Conservation (phyloP, 2,797 vertebrate species). For the Platalea minor region DNA sequence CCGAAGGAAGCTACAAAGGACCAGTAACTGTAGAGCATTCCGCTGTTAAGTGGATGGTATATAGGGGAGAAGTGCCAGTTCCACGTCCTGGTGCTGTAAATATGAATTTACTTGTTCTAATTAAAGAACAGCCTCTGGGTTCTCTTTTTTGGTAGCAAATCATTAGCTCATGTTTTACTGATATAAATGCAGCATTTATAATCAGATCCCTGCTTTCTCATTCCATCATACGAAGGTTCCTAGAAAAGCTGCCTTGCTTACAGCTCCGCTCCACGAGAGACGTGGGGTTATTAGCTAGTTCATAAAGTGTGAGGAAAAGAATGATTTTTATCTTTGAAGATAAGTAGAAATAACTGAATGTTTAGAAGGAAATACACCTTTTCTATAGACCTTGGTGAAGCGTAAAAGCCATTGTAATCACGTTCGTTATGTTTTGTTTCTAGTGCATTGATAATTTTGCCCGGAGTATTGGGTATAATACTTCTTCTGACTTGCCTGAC, state of each 20-base stretch:
- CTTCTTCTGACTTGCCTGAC: slow-evolving; percentile 77
- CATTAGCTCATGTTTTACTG: not conserved
- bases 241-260: not conserved
- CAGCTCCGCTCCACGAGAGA: not conserved
- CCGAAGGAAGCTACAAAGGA: slow-evolving; percentile 79
- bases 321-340: not conserved
- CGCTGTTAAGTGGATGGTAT: slow-evolving; percentile 77
- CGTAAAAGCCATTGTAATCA: not conserved
- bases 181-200: not conserved
- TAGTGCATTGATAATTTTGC: slow-evolving; percentile 75
- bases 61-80: slow-evolving; percentile 75
- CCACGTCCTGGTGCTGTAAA: slow-evolving; percentile 82
- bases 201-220: not conserved
- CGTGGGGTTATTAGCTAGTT: not conserved
- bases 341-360: not conserved
- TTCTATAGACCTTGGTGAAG: not conserved
- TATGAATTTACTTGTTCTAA: not conserved
- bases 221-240: not conserved
- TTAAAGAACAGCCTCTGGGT: not conserved
- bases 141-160: not conserved
- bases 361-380: not conserved
- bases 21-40: slow-evolving; percentile 71
- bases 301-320: not conserved
- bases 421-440: not conserved
- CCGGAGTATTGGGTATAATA: slow-evolving; percentile 62